phyloP scores from a whole-genome alignment of 2,888 invertebrate genomes.

The Tenthredo livida region DNA sequence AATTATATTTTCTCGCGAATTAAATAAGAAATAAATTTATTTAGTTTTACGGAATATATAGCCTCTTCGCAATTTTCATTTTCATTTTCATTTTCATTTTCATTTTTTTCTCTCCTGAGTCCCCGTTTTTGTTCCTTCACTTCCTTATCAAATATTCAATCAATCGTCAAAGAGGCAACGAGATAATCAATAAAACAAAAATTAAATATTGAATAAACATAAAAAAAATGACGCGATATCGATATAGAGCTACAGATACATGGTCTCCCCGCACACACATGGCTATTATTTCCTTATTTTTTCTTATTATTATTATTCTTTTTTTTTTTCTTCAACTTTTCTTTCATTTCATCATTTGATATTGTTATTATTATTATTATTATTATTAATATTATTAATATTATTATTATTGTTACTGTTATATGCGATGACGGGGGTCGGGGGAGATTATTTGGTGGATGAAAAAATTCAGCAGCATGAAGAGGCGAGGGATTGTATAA shows the following conservation, averaged over 20 bases:
- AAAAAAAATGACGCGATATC: not conserved
- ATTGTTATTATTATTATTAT: conserved; percentile 53
- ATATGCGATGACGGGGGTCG: not conserved
- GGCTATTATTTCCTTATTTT: conserved; percentile 20
- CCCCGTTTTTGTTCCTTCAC: too few species aligned
- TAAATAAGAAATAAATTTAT: too few species aligned
- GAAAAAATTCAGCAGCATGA: not conserved
- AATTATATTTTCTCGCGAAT: too few species aligned
- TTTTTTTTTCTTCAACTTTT: conserved; percentile 51
- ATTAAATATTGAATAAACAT: not conserved
- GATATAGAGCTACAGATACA: conserved; percentile 74
- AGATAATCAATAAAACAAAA: not conserved
- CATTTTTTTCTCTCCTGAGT: too few species aligned
- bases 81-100: too few species aligned
- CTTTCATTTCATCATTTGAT: conserved; percentile 44
- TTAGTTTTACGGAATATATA: too few species aligned
- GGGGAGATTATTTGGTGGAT: not conserved
- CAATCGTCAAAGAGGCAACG: not conserved
- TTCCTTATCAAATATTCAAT: too few species aligned
- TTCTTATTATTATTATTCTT: conserved; percentile 58
- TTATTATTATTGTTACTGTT: conserved; percentile 11
- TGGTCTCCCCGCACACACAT: conserved; percentile 77
- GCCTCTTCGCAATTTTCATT: too few species aligned
- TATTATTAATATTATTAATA: conserved; percentile 48
- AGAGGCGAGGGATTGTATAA: not conserved